Conservation (phyloP, 2,797 vertebrate genomes). For the Helarctos malayanus region DNA sequence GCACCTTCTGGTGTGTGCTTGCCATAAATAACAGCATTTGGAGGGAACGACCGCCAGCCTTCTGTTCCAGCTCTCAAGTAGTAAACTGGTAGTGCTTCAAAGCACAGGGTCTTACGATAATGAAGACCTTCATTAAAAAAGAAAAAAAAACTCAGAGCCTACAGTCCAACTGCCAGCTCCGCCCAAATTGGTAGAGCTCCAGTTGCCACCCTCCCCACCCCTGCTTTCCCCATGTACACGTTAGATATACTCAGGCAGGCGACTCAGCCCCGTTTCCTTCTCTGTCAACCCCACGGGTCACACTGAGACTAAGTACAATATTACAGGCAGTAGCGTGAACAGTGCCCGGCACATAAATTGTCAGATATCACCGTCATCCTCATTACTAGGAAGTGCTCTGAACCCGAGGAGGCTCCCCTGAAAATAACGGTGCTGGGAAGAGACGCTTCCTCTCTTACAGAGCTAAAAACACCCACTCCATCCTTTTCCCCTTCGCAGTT, state of each 20-base stretch:
- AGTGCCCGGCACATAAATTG: neutral
- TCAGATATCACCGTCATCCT: neutral
- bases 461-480: fast-evolving
- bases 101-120: fast-evolving
- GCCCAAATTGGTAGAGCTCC: neutral
- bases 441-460: neutral
- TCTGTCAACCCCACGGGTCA: fast-evolving
- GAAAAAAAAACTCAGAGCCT: neutral
- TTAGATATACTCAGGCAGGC: fast-evolving
- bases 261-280: neutral
- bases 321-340: fast-evolving
- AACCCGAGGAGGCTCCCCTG: neutral
- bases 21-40: neutral
- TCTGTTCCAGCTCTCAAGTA: fast-evolving
- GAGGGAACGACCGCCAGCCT: neutral
- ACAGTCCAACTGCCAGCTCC: too few relatives aligned
- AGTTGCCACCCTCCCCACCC: neutral
- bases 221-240: neutral
- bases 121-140: neutral
- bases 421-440: too few relatives aligned
- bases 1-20: fast-evolving
- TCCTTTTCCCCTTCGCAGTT: neutral
- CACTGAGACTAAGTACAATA: neutral
- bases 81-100: neutral
- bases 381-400: neutral